A percentile compares a stretch with the other conserved stretches of the same genome.
Evolutionary conservation across 2,888 invertebrate genomes (phyloP).

Genomic region (Hypolimnas misippus): DNA sequence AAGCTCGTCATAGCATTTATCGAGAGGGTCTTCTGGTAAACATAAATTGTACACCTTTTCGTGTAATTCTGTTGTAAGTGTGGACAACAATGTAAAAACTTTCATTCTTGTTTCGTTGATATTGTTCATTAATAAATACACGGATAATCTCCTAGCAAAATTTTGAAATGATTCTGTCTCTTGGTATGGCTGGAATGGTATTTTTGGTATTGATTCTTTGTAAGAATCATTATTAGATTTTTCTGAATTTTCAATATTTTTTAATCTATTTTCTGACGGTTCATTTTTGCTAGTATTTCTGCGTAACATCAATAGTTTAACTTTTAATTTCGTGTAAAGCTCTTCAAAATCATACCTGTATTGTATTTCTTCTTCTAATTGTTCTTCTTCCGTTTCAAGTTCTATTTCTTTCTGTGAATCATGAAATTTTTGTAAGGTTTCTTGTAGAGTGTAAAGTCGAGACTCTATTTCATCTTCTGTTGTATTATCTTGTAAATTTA

Average conservation of each 20-base stretch:
- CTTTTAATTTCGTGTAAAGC: neutral
- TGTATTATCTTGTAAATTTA: conserved; percentile 8
- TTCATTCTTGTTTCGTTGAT: neutral
- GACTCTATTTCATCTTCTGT: neutral
- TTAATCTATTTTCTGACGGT: no score
- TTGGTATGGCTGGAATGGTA: conserved; percentile 4
- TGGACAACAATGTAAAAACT: neutral
- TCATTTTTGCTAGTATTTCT: neutral
- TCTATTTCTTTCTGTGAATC: conserved; percentile 1
- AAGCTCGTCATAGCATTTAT: neutral
- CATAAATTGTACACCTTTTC: neutral
- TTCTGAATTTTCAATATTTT: no score
- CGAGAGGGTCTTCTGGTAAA: conserved; percentile 1
- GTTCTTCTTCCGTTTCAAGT: neutral
- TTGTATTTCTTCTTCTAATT: conserved; percentile 7
- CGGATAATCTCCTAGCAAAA: neutral
- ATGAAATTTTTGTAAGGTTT: conserved; percentile 1
- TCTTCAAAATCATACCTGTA: conserved; percentile 2
- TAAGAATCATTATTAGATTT: no score
- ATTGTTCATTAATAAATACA: conserved; percentile 5
- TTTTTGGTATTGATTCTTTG: neutral
- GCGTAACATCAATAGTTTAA: neutral
- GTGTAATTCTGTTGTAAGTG: conserved; percentile 9
- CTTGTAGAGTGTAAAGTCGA: neutral
- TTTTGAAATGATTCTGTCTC: conserved; percentile 9